Evolutionary conservation across 2,797 vertebrate genomes (phyloP).

Genomic region (Clarias platycephalus): DNA sequence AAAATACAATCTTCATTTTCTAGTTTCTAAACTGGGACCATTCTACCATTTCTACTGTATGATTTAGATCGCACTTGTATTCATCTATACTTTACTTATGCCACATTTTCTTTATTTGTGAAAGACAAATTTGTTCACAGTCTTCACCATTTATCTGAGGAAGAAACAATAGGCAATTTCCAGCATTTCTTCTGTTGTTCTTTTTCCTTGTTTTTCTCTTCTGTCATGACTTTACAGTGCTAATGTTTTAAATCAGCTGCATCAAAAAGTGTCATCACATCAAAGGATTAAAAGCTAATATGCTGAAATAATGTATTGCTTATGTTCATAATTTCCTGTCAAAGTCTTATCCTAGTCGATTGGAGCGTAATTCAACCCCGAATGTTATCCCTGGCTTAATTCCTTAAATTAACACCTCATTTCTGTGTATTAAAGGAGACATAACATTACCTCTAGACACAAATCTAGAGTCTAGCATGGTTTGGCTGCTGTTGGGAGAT

Average conservation of each 20-base stretch:
- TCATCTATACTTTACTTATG: neutral
- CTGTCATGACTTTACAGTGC: neutral
- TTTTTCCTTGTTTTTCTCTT: neutral
- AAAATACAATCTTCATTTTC: neutral
- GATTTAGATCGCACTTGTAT: neutral
- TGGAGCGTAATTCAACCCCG: neutral
- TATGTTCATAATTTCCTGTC: neutral
- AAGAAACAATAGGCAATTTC: neutral
- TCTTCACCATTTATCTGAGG: neutral
- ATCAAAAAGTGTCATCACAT: neutral
- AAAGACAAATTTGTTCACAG: neutral
- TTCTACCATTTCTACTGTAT: neutral
- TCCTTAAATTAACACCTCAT: neutral
- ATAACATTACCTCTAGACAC: neutral
- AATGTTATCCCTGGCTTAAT: neutral
- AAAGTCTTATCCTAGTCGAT: neutral
- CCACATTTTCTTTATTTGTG: neutral
- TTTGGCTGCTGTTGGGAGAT: constrained; percentile 6
- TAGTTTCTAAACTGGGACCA: neutral
- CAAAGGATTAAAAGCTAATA: neutral
- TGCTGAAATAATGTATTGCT: neutral
- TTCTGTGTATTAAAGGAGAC: neutral
- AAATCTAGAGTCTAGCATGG: neutral
- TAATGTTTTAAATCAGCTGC: neutral
- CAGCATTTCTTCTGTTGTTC: neutral